phyloP scores from a whole-genome alignment of 2,113 vertebrate species.

The Apodemus speciosus region DNA sequence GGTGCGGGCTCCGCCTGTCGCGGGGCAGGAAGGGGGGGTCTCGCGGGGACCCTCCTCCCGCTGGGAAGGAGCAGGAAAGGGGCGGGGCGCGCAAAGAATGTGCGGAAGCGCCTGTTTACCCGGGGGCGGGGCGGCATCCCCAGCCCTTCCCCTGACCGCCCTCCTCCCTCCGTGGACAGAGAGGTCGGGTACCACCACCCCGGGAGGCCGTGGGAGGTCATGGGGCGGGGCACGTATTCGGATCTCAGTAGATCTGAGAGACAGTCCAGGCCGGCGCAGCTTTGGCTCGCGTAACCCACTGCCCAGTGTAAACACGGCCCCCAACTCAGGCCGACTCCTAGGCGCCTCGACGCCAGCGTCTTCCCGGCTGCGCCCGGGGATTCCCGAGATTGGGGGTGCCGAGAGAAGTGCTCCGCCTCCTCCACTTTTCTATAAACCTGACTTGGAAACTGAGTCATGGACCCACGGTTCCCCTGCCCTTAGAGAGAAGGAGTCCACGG shows the following conservation, averaged over 20 bases:
- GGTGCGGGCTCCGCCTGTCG: conserved; percentile 66
- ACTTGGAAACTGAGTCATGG: conserved; percentile 72
- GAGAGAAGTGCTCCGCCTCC: conserved; percentile 65
- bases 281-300: background rate
- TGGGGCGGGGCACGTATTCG: conserved; percentile 14
- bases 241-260: conserved; percentile 16
- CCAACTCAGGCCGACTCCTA: background rate
- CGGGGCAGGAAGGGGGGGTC: conserved; percentile 68
- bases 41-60: conserved; percentile 63
- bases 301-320: background rate
- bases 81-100: conserved; percentile 74
- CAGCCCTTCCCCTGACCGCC: conserved; percentile 57
- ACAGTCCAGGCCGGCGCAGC: background rate
- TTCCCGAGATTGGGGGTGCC: conserved; percentile 67
- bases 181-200: conserved; percentile 47
- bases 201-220: conserved; percentile 61
- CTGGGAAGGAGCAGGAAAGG: conserved; percentile 75
- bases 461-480: background rate
- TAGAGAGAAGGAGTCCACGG: background rate
- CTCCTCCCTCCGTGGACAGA: background rate
- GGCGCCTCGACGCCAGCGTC: background rate
- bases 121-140: conserved; percentile 70
- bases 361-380: conserved; percentile 51
- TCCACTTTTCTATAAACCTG: background rate
- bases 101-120: conserved; percentile 78